These are phyloP conservation scores for Odontamblyopus rebecca DNA, from an alignment of 2,797 vertebrate species.

Conservation along the genomic window DNA sequence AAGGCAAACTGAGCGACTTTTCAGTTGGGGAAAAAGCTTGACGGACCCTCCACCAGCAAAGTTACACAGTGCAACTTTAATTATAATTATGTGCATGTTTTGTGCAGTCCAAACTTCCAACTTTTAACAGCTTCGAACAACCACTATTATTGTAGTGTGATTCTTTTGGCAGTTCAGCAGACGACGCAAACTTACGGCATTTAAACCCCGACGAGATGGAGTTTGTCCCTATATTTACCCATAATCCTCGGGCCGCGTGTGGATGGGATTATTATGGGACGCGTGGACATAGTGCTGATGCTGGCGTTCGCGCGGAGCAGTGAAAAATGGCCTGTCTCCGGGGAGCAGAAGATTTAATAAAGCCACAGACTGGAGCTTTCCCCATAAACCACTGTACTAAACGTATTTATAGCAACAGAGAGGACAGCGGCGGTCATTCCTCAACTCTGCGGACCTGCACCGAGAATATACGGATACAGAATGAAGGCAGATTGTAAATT, in stretches of 20 bases:
- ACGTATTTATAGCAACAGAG: background rate
- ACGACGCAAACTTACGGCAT: background rate
- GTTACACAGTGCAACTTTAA: no score
- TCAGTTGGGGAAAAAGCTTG: no score
- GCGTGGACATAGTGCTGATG: constrained; percentile 30
- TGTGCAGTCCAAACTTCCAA: no score
- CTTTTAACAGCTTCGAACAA: no score
- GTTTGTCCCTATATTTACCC: constrained; percentile 2
- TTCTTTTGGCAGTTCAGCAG: background rate
- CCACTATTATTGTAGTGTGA: no score
- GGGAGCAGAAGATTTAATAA: constrained; percentile 27
- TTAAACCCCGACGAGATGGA: background rate
- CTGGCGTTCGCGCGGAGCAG: constrained; percentile 11
- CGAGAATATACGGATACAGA: background rate
- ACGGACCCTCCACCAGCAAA: no score
- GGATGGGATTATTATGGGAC: constrained; percentile 7
- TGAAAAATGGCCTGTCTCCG: constrained; percentile 20
- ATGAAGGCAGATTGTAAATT: background rate
- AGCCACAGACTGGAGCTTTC: constrained; percentile 14
- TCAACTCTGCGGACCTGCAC: background rate
- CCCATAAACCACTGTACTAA: constrained; percentile 17
- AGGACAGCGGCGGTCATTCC: background rate
- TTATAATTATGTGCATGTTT: no score
- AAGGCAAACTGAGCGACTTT: no score
- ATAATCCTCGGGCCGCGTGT: background rate